Evolutionary conservation across 2,888 invertebrate species (phyloP), one percentile per base, ranked within the genome.

Genomic region (Patella pellucida): DNA sequence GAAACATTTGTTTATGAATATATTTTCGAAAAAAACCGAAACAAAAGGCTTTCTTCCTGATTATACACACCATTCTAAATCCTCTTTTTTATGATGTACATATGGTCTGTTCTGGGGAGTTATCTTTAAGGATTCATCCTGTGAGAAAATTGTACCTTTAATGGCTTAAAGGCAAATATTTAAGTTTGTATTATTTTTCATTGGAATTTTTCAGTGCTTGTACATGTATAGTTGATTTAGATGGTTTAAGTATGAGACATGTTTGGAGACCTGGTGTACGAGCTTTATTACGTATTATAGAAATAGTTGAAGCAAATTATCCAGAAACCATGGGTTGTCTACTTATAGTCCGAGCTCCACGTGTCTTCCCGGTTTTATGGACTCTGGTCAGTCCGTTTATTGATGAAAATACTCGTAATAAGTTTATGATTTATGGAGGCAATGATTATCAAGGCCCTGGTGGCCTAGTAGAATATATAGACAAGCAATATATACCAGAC

Each of bases 341-440:
- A 79, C 93, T 97, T 76, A 96, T 98, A 76, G 96, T 97, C 69
- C 93, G 97, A 69, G 97, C 97, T 15, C 97, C 97, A 0, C 93
- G 97, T 80, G 97, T 97, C 71, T 98, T 98, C 91, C 97, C 97
- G 5, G 96, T 98, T 75, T 92, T 98, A 56, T 98, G 97, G 97
- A 97, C 97, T 0, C 94, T 98, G 76, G 95, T 98, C 81, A 96
- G 96, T 91, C 96, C 97, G 1, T 97, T 98, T 90, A 98, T 98
- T 86, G 97, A 97, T 91, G 97, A 97, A 91, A 95, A 96, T 90
- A 97, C 97, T 0, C 94, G 97, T 80, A 95, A 95, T 85, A 97
- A 97, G 91, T 97, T 97, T 91, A 92, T 97, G 89, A 96, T 98
- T 91, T 97, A 96, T 91, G 96, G 96, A 79, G 96, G 96, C 69